Evolutionary conservation across 2,888 invertebrate species (phyloP).

Genomic region (Dryocosmus kuriphilus): DNA sequence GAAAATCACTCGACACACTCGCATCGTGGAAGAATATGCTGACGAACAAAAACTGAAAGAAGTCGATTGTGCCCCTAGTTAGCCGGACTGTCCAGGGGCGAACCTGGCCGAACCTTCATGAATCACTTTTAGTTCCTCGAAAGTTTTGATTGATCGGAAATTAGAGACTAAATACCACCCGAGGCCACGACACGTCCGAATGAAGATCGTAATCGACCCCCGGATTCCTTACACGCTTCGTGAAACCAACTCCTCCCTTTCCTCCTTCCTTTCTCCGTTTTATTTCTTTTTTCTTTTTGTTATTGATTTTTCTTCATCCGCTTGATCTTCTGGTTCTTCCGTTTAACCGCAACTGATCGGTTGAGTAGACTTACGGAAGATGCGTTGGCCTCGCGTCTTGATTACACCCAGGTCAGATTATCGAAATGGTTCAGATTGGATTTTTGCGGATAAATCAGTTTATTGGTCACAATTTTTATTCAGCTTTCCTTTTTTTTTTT

Average conservation of each 20-base stretch:
- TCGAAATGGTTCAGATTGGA: too few species aligned
- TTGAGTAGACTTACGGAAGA: conserved; percentile 60
- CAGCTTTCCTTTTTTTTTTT: too few species aligned
- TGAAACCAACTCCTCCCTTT: conserved; percentile 51
- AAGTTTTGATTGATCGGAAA: conserved; percentile 75
- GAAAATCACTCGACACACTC: conserved; percentile 33
- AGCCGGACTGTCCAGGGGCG: conserved; percentile 69
- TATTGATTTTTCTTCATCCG: conserved; percentile 31
- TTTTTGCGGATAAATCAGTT: too few species aligned
- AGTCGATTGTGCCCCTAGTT: conserved; percentile 73
- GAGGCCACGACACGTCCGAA: conserved; percentile 73
- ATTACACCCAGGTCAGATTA: conserved; percentile 73
- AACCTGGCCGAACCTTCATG: conserved; percentile 58
- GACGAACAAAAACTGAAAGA: conserved; percentile 56
- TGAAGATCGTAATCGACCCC: conserved; percentile 71
- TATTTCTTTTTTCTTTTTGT: neutral
- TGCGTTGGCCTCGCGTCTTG: conserved; percentile 60
- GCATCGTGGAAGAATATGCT: conserved; percentile 20
- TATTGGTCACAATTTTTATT: too few species aligned
- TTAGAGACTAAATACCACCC: conserved; percentile 74
- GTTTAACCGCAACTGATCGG: conserved; percentile 53
- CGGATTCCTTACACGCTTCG: conserved; percentile 51
- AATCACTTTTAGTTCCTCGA: conserved; percentile 69
- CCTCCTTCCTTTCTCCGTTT: conserved; percentile 45
- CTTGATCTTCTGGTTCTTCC: conserved; percentile 55